Conservation (phyloP, 2,797 vertebrate genomes). For the Xiphophorus birchmanni region DNA sequence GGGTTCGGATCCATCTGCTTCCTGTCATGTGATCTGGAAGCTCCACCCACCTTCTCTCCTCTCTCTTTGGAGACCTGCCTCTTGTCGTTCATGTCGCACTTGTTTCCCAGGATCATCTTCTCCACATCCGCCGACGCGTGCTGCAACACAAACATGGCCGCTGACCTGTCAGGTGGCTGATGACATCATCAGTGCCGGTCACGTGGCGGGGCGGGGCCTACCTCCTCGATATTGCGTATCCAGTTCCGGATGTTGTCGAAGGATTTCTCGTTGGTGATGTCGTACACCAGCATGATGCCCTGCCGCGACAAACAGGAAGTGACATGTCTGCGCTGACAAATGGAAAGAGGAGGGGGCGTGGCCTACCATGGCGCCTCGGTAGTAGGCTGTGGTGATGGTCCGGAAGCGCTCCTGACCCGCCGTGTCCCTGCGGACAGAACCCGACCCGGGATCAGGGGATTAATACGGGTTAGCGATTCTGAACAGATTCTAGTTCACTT, state of each 20-base stretch:
- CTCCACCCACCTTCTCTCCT: constrained; percentile 89
- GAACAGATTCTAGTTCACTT: not conserved
- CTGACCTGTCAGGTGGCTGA: not conserved
- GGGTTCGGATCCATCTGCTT: too few relatives aligned
- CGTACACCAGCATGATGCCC: constrained; percentile 98
- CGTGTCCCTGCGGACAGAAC: constrained; percentile 83
- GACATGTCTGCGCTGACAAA: constrained; percentile 2
- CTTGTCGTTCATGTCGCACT: constrained; percentile 97
- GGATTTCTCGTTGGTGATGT: constrained; percentile 97
- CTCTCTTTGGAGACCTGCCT: constrained; percentile 95
- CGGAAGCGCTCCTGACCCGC: constrained; percentile 93
- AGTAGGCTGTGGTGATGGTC: constrained; percentile 94
- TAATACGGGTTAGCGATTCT: not conserved
- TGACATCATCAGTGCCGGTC: accelerated
- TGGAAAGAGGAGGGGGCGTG: not conserved
- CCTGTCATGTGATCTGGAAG: not conserved
- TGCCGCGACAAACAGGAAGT: constrained; percentile 65
- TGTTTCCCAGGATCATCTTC: constrained; percentile 96
- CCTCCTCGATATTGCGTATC: constrained; percentile 99
- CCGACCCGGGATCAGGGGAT: not conserved
- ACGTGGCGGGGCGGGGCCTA: constrained; percentile 57
- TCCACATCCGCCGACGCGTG: constrained; percentile 96
- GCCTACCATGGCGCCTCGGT: constrained; percentile 94
- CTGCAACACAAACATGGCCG: constrained; percentile 65
- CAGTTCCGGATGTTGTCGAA: constrained; percentile 99